Evolutionary conservation across 30 jellyfish, hydroid and myxozoan genomes (phyloP).

Genomic region (Cassiopea andromeda): DNA sequence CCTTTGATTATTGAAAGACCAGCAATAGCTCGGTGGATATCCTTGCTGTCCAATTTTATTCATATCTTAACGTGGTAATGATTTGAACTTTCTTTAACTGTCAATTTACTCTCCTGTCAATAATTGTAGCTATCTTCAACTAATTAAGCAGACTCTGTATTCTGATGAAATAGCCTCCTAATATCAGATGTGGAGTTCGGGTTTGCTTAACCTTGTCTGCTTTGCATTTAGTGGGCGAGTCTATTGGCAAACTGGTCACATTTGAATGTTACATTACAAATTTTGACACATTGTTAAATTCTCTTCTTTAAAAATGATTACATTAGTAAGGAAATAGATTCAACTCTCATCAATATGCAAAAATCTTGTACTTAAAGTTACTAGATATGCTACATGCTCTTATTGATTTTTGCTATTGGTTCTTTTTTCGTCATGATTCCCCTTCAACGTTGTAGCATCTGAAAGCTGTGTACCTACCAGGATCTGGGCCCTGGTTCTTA

Average conservation of each 20-base stretch:
- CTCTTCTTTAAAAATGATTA: background rate
- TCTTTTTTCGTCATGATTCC: no score
- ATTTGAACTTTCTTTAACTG: no score
- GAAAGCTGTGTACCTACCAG: no score
- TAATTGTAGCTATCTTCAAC: background rate
- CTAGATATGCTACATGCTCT: no score
- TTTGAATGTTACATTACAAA: background rate
- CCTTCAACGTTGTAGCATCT: no score
- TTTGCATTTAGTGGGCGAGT: background rate
- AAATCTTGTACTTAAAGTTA: background rate
- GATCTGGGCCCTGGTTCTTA: no score
- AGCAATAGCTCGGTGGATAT: no score
- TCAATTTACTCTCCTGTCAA: no score
- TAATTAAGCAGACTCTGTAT: background rate
- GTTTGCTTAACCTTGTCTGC: background rate
- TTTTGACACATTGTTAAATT: background rate
- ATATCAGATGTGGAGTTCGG: background rate
- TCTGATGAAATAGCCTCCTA: background rate
- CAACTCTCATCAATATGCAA: background rate
- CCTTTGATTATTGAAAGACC: no score
- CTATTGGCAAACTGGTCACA: slow-evolving; percentile 1
- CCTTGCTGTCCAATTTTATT: no score
- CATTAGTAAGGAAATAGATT: background rate
- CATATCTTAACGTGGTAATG: no score
- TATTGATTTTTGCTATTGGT: no score